Percentiles rank a stretch among this genome's conserved stretches.
Evolutionary conservation across 1,140 invertebrate species (phyloP).

Genomic region (Himalopsyche phryganea): DNA sequence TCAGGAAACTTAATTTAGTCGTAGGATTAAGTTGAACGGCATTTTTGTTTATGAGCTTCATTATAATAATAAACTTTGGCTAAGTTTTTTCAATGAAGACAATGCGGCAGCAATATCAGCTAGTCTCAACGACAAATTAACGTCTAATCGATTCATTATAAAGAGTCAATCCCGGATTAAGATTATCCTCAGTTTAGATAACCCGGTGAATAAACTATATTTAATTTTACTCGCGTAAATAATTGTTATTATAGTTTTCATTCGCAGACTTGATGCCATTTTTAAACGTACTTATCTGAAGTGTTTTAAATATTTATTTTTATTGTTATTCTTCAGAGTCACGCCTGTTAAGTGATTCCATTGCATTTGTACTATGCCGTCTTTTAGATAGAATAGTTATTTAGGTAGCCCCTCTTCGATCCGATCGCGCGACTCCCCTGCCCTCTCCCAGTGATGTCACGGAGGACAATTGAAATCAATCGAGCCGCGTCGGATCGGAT

Average conservation of each 20-base stretch:
- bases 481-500: conserved; percentile 10
- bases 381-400: conserved; percentile 32
- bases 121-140: not conserved
- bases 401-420: conserved; percentile 22
- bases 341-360: conserved; percentile 7
- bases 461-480: too few species aligned
- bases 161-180: too few species aligned
- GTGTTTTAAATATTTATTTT: not conserved
- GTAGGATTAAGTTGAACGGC: conserved; percentile 30
- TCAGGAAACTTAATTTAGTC: conserved; percentile 24
- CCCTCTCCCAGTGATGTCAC: not conserved
- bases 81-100: not conserved
- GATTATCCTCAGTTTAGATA: too few species aligned
- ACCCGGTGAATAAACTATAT: too few species aligned
- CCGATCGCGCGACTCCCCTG: conserved; percentile 1
- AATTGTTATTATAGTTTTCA: conserved; percentile 5
- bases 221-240: too few species aligned
- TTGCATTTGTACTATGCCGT: conserved; percentile 29
- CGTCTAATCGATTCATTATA: not conserved
- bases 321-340: conserved; percentile 19
- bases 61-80: conserved; percentile 1
- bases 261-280: conserved; percentile 2
- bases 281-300: too few species aligned
- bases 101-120: conserved; percentile 7
- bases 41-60: conserved; percentile 25